A percentile compares a stretch with the other conserved stretches of the same genome.
phyloP scores from a whole-genome alignment of 1,140 invertebrate genomes.

The Diprion similis region DNA sequence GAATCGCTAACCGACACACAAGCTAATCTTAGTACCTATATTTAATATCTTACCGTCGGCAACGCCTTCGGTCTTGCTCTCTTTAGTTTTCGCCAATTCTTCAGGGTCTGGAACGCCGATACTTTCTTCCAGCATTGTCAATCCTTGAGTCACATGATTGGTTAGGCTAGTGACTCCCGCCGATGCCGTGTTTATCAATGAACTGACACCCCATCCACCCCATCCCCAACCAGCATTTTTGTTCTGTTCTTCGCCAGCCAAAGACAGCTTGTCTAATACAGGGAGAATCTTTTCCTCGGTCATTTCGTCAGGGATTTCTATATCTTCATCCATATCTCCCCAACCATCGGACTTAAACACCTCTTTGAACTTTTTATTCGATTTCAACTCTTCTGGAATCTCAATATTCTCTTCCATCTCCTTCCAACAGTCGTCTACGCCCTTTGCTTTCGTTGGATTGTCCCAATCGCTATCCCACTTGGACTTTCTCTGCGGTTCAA shows the following conservation, averaged over 20 bases:
- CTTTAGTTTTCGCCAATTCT: constrained; percentile 68
- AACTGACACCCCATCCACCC: constrained; percentile 73
- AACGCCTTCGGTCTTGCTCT: constrained; percentile 27
- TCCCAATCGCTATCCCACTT: constrained; percentile 10
- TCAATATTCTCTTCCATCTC: constrained; percentile 33
- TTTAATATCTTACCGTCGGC: constrained; percentile 13
- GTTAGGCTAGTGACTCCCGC: constrained; percentile 77
- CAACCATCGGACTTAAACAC: constrained; percentile 53
- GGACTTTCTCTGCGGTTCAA: constrained; percentile 18
- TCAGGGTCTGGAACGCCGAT: constrained; percentile 80
- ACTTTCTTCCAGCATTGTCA: constrained; percentile 77
- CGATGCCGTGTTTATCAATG: constrained; percentile 75
- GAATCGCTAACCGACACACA: neutral
- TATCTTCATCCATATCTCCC: constrained; percentile 47
- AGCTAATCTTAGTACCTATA: constrained; percentile 5
- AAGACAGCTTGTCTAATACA: constrained; percentile 39
- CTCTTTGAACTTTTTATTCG: constrained; percentile 57
- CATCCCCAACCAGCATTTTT: constrained; percentile 66
- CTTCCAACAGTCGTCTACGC: constrained; percentile 19
- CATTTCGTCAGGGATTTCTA: constrained; percentile 41
- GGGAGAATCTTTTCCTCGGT: constrained; percentile 39
- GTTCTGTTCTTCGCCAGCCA: constrained; percentile 24
- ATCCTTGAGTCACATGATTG: constrained; percentile 77
- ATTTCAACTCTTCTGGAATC: constrained; percentile 54
- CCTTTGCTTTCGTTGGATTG: neutral